Conservation (phyloP, 2,797 vertebrate genomes). For the Rhynchotus rufescens region DNA sequence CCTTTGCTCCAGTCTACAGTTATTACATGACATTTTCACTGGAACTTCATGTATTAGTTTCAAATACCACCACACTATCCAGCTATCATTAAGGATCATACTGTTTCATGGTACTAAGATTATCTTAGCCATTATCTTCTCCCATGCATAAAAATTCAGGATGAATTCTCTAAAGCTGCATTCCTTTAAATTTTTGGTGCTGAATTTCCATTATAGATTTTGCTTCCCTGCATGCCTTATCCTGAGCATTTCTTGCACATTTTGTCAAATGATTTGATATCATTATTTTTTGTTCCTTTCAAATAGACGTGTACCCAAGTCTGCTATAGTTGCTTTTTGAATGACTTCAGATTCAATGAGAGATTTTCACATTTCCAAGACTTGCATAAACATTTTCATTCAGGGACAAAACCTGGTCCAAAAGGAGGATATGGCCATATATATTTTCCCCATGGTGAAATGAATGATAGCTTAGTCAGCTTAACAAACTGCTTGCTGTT, state of each 20-base stretch:
- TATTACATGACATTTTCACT: background rate
- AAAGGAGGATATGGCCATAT: background rate
- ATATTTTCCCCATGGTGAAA: background rate
- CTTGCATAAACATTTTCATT: background rate
- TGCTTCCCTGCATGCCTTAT: background rate
- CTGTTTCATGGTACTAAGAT: background rate
- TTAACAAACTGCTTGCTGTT: background rate
- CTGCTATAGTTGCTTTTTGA: background rate
- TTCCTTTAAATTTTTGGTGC: background rate
- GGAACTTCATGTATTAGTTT: background rate
- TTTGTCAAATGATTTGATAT: background rate
- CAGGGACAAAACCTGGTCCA: background rate
- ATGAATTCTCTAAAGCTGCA: background rate
- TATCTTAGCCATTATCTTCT: background rate
- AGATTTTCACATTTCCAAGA: background rate
- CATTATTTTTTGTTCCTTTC: background rate
- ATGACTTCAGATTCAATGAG: background rate
- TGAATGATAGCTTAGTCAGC: background rate
- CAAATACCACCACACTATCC: background rate
- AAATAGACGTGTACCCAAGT: background rate
- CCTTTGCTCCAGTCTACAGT: background rate
- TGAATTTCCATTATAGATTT: background rate
- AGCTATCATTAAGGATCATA: too few relatives aligned
- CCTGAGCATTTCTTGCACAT: background rate
- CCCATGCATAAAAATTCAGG: background rate